Conservation (phyloP, 2,888 invertebrate species). For the Margaritifera margaritifera region DNA sequence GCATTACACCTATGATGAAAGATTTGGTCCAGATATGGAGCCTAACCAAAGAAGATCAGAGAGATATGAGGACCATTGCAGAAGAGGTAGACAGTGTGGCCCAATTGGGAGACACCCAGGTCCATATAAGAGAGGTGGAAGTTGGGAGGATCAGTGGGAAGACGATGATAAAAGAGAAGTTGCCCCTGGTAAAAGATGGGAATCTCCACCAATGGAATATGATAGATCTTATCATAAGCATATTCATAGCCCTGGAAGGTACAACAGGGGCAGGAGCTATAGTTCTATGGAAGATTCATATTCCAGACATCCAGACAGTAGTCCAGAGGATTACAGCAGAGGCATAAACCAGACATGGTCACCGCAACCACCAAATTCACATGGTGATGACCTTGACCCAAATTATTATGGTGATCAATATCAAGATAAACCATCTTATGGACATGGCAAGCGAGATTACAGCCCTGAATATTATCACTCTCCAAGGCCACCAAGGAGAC, state of each 20-base stretch:
- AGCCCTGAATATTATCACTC: too few species aligned
- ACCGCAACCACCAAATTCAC: too few species aligned
- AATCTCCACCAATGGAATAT: slow-evolving; percentile 29
- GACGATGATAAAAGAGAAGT: slow-evolving; percentile 15
- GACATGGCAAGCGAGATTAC: too few species aligned
- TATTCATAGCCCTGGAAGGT: slow-evolving; percentile 21
- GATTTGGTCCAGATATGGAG: too few species aligned
- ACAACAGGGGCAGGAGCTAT: slow-evolving; percentile 15
- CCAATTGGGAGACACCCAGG: slow-evolving; percentile 9
- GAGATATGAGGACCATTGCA: slow-evolving; percentile 13
- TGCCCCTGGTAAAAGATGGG: slow-evolving; percentile 37
- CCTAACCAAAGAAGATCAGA: too few species aligned
- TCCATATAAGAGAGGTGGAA: slow-evolving; percentile 5
- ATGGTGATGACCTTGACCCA: too few species aligned
- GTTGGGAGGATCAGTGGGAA: slow-evolving; percentile 15
- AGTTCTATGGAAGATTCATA: slow-evolving; percentile 30
- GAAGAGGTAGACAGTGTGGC: slow-evolving; percentile 23
- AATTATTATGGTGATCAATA: too few species aligned
- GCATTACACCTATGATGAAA: too few species aligned
- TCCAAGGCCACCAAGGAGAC: too few species aligned
- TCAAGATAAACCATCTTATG: too few species aligned
- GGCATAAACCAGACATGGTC: too few species aligned
- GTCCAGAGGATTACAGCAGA: slow-evolving; percentile 26
- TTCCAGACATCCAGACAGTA: slow-evolving; percentile 29
- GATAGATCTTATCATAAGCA: slow-evolving; percentile 6